Conservation (phyloP, 2,113 vertebrate species). For the Morone chrysops region DNA sequence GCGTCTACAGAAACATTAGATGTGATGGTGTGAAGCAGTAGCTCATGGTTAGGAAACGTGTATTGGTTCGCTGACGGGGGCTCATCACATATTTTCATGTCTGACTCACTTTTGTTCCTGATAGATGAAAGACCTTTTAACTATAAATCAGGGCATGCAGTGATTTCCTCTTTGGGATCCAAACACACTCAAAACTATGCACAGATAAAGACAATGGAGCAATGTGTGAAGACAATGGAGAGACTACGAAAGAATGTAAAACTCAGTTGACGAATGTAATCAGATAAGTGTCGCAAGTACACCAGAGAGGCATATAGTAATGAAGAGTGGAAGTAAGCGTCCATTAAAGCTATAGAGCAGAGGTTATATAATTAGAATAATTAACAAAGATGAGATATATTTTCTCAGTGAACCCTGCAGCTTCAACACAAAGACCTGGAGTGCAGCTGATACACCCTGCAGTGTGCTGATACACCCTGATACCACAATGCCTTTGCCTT, state of each 20-base stretch:
- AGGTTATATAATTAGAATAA: slow-evolving; percentile 12
- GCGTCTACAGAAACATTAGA: neutral
- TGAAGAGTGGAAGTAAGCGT: slow-evolving; percentile 2
- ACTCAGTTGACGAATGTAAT: neutral
- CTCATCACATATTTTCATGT: slow-evolving; percentile 40
- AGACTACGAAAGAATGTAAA: neutral
- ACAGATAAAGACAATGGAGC: neutral
- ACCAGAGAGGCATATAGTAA: slow-evolving; percentile 2
- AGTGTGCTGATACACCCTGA: neutral
- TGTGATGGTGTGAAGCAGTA: slow-evolving; percentile 20
- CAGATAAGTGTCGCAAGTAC: slow-evolving; percentile 8
- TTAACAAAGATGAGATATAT: neutral
- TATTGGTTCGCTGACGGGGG: slow-evolving; percentile 17
- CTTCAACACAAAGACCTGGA: neutral
- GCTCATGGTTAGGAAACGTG: slow-evolving; percentile 14
- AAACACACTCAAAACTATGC: neutral
- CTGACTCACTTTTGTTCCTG: slow-evolving; percentile 27
- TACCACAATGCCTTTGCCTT: neutral
- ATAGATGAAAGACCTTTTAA: slow-evolving; percentile 32
- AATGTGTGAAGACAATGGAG: neutral
- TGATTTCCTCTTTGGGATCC: slow-evolving; percentile 15
- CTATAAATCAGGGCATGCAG: slow-evolving; percentile 31
- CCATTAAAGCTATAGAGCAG: slow-evolving; percentile 5
- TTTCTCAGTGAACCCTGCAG: neutral
- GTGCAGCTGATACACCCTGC: neutral